These are phyloP conservation scores for Solenopsis fugax DNA, from an alignment of 1,140 invertebrate species.

Conservation along the genomic window DNA sequence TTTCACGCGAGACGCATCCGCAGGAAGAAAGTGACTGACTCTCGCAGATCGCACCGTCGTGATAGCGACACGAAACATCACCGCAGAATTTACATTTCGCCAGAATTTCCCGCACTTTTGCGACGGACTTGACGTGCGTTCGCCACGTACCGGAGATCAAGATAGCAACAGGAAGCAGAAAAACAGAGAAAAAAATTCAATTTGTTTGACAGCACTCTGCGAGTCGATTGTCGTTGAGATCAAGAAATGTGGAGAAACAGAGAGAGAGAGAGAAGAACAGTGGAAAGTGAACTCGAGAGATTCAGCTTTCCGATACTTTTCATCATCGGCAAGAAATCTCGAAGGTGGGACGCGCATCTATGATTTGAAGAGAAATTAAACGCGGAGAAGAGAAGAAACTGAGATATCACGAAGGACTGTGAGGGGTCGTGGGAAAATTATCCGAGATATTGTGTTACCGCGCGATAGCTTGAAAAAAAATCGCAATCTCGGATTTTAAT, in stretches of 20 bases:
- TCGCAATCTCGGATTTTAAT: not conserved
- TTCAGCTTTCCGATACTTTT: constrained; percentile 25
- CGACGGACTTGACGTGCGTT: not conserved
- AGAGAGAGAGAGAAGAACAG: not conserved
- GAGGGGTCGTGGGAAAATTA: constrained; percentile 37
- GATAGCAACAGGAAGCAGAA: not conserved
- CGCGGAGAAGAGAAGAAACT: not conserved
- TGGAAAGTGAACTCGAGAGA: constrained; percentile 30
- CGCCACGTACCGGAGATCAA: not conserved
- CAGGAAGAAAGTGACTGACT: constrained; percentile 65
- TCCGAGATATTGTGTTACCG: constrained; percentile 29
- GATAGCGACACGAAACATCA: constrained; percentile 55
- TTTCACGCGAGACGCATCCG: constrained; percentile 61
- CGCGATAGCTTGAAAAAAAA: not conserved
- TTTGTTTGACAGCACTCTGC: not conserved
- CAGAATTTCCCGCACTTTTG: constrained; percentile 13
- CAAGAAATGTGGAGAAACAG: not conserved
- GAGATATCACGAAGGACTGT: not conserved
- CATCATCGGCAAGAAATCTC: constrained; percentile 46
- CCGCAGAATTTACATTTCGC: constrained; percentile 38
- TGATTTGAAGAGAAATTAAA: constrained; percentile 47
- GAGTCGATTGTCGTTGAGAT: not conserved
- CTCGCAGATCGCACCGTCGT: constrained; percentile 32
- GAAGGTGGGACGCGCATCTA: constrained; percentile 6
- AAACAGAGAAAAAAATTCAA: not conserved